Conservation (phyloP, 2,113 vertebrate genomes). For the Piaya cayana region DNA sequence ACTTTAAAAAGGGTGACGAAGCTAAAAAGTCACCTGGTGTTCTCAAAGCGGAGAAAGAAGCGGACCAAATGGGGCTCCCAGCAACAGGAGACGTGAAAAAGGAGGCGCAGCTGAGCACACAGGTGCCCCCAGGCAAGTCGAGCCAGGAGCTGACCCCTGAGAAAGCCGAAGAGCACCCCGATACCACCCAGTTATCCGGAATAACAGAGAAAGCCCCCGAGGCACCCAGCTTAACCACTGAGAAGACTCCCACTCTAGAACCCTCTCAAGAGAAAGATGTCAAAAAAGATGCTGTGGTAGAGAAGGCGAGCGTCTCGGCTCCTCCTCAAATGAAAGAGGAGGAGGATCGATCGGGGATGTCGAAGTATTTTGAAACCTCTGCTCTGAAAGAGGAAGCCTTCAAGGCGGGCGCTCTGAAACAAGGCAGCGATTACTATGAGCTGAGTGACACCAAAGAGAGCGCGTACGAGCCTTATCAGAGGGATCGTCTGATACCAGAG, state of each 20-base stretch:
- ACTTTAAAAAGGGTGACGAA: slow-evolving; percentile 31
- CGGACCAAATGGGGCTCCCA: background rate
- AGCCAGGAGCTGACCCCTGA: slow-evolving; percentile 32
- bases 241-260: slow-evolving; percentile 45
- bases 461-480: slow-evolving; percentile 59
- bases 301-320: background rate
- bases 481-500: slow-evolving; percentile 48
- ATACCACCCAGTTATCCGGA: background rate
- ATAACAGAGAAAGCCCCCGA: slow-evolving; percentile 5
- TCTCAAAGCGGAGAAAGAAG: slow-evolving; percentile 54
- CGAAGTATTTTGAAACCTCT: slow-evolving; percentile 98
- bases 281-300: slow-evolving; percentile 39
- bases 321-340: slow-evolving; percentile 63
- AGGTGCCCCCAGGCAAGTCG: background rate
- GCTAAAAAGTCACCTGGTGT: background rate
- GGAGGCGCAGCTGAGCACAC: slow-evolving; percentile 22
- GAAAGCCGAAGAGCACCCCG: slow-evolving; percentile 15
- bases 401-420: slow-evolving; percentile 67
- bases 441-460: slow-evolving; percentile 87
- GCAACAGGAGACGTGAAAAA: background rate
- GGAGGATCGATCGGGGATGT: slow-evolving; percentile 94
- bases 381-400: slow-evolving; percentile 82
- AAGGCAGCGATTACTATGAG: slow-evolving; percentile 93
- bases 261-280: slow-evolving; percentile 53
- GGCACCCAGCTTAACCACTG: slow-evolving; percentile 5